Conservation (phyloP, 1,140 invertebrate genomes). For the Zaprionus kolodkinae region DNA sequence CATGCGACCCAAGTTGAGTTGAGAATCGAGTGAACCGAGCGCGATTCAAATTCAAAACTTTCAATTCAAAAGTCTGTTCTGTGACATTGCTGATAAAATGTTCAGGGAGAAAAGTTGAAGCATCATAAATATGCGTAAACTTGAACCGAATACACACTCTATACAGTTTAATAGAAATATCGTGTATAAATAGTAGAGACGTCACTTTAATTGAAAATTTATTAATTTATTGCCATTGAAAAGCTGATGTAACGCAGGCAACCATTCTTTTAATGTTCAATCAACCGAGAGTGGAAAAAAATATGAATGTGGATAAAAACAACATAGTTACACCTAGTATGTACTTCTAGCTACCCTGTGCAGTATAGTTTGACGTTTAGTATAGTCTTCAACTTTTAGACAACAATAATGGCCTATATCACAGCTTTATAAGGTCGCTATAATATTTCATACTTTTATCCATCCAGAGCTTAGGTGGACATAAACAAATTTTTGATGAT, state of each 20-base stretch:
- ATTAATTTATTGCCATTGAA: constrained; percentile 32
- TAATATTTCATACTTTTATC: not conserved
- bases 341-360: not conserved
- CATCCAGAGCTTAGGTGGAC: not conserved
- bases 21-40: constrained; percentile 34
- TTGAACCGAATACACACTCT: not conserved
- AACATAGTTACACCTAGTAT: too few species aligned
- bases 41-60: constrained; percentile 68
- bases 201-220: constrained; percentile 21
- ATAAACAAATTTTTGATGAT: not conserved
- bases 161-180: not conserved
- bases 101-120: constrained; percentile 26
- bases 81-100: constrained; percentile 70
- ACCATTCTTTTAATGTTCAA: not conserved
- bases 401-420: not conserved
- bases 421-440: not conserved
- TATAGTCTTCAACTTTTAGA: not conserved
- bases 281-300: not conserved
- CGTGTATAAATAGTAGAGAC: not conserved
- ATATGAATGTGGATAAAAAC: not conserved
- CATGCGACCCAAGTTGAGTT: constrained; percentile 54
- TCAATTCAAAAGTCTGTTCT: constrained; percentile 32
- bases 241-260: not conserved
- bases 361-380: too few species aligned
- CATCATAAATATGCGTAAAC: constrained; percentile 9